Percentiles rank a stretch among this genome's conserved stretches.
phyloP scores from a whole-genome alignment of 1,140 invertebrate species.

The Meloidogyne hapla region DNA sequence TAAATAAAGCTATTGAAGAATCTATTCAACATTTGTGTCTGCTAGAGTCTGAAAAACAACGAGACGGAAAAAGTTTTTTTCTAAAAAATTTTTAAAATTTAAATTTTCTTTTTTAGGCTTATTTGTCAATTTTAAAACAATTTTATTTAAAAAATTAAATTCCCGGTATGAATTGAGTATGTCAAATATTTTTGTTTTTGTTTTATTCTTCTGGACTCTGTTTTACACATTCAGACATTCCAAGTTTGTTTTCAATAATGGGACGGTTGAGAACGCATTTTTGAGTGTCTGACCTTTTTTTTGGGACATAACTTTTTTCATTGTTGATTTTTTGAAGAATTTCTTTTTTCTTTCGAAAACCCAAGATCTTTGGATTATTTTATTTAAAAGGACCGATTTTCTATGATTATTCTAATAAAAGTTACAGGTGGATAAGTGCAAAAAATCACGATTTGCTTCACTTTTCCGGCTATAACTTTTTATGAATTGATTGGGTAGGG shows the following conservation, averaged over 20 bases:
- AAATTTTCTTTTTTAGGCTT: not conserved
- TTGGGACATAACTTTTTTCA: too few relatives aligned
- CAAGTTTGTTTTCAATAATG: not conserved
- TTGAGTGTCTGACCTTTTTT: too few relatives aligned
- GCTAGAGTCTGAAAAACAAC: not conserved
- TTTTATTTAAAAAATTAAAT: slow-evolving; percentile 2
- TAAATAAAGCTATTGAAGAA: not conserved
- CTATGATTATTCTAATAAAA: too few relatives aligned
- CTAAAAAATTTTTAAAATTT: not conserved
- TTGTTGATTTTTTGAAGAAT: too few relatives aligned
- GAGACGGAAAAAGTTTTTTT: not conserved
- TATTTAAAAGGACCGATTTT: too few relatives aligned
- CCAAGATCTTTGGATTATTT: too few relatives aligned
- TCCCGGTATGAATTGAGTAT: not conserved
- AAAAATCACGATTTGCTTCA: too few relatives aligned
- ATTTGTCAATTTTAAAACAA: not conserved
- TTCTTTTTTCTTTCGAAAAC: too few relatives aligned
- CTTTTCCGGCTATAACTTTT: too few relatives aligned
- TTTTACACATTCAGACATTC: not conserved
- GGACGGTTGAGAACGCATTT: too few relatives aligned
- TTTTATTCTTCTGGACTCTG: not conserved
- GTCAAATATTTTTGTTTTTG: slow-evolving; percentile 6
- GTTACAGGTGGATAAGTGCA: too few relatives aligned
- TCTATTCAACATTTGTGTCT: not conserved
- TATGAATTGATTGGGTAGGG: too few relatives aligned